Evolutionary conservation across 2,888 invertebrate species (phyloP).

Genomic region (Agonopterix heracliana): DNA sequence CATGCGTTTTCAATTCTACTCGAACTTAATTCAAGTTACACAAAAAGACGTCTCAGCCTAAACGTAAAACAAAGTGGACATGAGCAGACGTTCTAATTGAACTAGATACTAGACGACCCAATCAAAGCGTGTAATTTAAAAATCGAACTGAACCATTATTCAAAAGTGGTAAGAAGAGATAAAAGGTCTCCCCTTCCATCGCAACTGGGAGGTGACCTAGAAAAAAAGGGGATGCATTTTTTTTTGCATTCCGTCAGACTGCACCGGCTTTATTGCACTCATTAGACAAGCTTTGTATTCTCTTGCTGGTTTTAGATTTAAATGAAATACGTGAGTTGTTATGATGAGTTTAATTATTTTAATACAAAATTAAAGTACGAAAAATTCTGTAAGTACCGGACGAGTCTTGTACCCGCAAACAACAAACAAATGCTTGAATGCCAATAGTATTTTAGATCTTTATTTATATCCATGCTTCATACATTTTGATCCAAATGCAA

Average conservation of each 20-base stretch:
- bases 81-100: no score
- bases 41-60: no score
- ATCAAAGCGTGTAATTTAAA: slow-evolving; percentile 27
- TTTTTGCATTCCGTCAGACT: slow-evolving; percentile 38
- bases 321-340: slow-evolving; percentile 22
- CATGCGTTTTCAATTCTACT: no score
- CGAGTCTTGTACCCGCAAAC: no score
- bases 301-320: slow-evolving; percentile 28
- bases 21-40: no score
- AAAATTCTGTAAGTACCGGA: no score
- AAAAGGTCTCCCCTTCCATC: slow-evolving; percentile 22
- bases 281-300: slow-evolving; percentile 31
- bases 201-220: slow-evolving; percentile 36
- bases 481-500: no score
- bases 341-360: neutral
- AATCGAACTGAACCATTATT: slow-evolving; percentile 37
- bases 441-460: no score
- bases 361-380: neutral
- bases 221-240: slow-evolving; percentile 41
- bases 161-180: slow-evolving; percentile 27
- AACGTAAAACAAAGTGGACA: no score
- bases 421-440: no score
- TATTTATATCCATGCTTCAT: no score
- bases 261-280: slow-evolving; percentile 41
- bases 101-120: slow-evolving; percentile 5